Evolutionary conservation across 2,888 invertebrate species (phyloP), one percentile per base, ranked within the genome.

Genomic region (Cataglyphis cursor): DNA sequence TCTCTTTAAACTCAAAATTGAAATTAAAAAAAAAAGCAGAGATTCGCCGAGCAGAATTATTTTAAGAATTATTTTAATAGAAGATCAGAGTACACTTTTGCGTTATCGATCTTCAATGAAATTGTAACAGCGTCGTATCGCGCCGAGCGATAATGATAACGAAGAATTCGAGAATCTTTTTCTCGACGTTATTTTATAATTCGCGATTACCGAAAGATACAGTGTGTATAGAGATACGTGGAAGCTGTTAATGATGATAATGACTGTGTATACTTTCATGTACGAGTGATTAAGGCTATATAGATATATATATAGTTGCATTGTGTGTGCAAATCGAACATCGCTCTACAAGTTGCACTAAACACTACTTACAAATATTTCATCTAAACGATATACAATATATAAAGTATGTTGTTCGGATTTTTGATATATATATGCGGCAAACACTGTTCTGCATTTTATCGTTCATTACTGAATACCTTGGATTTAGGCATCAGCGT

Each of bases 281-380:
- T 82, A 85, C 73, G 75, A 70, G 83, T 82, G 70, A 88, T 64
- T 70, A 84, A 84, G 85, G 81, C 83, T 87, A 83, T 87, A 81
- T 62, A 82, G 31, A 76, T 81, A 84, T 68, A 73, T 68, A 85
- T 88, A 89, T 87, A 88, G 83, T 86, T 86, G 89, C 87, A 87
- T 89, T 87, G 85, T 84, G 74, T 74, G 90, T 89, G 90, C 90
- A 89, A 51, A 51, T 83, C 85, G 88, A 90, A 89, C 90, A 90
- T 90, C 84, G 89, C 90, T 90, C 90, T 90, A 90, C 90, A 85
- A 88, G 90, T 88, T 90, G 89, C 89, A 89, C 87, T 89, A 90
- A 89, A 88, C 89, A 89, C 88, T 89, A 90, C 89, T 86, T 85
- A 90, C 88, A 90, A 83, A 88, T 88, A 88, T 86, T 51, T 87